phyloP scores from a whole-genome alignment of 92 coral and sea anemone genomes.

The Montipora capitata region DNA sequence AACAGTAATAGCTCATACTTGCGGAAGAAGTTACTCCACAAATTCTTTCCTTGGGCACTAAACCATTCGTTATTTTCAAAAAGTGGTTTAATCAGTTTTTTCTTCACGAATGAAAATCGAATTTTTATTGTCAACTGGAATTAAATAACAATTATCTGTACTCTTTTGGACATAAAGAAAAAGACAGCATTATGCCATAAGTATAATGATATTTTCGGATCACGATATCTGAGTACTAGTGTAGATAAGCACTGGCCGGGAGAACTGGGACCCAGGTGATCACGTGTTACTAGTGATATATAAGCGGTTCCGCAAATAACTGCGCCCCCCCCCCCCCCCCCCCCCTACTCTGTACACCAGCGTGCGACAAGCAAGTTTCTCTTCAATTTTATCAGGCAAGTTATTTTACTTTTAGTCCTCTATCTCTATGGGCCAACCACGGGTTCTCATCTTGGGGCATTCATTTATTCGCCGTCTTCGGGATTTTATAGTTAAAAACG shows the following conservation, averaged over 20 bases:
- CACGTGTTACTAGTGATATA: constrained; percentile 8
- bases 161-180: too few species aligned
- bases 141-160: too few species aligned
- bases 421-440: not conserved
- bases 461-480: not conserved
- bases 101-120: too few species aligned
- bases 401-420: not conserved
- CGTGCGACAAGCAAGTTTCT: not conserved
- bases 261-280: constrained; percentile 35
- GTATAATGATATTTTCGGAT: constrained; percentile 27
- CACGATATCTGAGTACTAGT: constrained; percentile 16
- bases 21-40: too few species aligned
- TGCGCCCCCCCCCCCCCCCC: not conserved
- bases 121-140: too few species aligned
- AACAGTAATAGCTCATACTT: too few species aligned
- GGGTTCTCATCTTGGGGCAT: not conserved
- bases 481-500: not conserved
- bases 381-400: not conserved
- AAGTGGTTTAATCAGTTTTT: too few species aligned
- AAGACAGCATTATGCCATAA: constrained; percentile 17
- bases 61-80: too few species aligned
- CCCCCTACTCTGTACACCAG: not conserved
- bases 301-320: not conserved
- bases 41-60: too few species aligned
- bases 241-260: constrained; percentile 26